These are phyloP conservation scores for Drosophila gunungcola DNA, from an alignment of 1,140 invertebrate genomes.

Conservation along the genomic window DNA sequence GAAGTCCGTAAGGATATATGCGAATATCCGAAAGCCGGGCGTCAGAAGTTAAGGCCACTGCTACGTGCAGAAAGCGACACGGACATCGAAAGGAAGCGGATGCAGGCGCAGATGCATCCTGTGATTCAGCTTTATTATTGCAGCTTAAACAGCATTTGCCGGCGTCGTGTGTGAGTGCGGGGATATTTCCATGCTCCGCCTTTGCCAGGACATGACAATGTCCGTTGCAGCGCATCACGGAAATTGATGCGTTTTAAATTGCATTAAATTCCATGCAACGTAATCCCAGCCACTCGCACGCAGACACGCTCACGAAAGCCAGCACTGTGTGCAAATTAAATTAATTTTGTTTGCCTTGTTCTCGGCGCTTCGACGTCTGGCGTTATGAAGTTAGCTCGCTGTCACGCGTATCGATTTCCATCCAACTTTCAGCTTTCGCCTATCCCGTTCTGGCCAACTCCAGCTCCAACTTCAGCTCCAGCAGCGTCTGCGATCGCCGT, in stretches of 20 bases:
- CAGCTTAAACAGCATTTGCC: constrained; percentile 60
- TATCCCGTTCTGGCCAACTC: constrained; percentile 25
- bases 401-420: constrained; percentile 39
- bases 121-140: constrained; percentile 60
- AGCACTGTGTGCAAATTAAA: constrained; percentile 56
- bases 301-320: constrained; percentile 45
- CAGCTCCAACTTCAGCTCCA: neutral
- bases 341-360: constrained; percentile 63
- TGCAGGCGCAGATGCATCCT: constrained; percentile 40
- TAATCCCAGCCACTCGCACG: constrained; percentile 50
- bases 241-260: constrained; percentile 74
- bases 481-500: constrained; percentile 26
- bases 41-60: constrained; percentile 36
- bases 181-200: constrained; percentile 38
- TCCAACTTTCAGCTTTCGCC: constrained; percentile 23
- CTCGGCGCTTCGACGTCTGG: constrained; percentile 16
- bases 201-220: constrained; percentile 44
- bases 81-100: constrained; percentile 27
- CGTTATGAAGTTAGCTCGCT: constrained; percentile 37
- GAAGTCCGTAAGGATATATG: constrained; percentile 35
- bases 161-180: constrained; percentile 21
- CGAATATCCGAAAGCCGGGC: constrained; percentile 29
- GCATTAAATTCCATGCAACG: constrained; percentile 63
- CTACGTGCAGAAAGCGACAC: constrained; percentile 18
- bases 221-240: constrained; percentile 28